Conservation (phyloP, 2,888 invertebrate species). For the Boloria euphrosyne region DNA sequence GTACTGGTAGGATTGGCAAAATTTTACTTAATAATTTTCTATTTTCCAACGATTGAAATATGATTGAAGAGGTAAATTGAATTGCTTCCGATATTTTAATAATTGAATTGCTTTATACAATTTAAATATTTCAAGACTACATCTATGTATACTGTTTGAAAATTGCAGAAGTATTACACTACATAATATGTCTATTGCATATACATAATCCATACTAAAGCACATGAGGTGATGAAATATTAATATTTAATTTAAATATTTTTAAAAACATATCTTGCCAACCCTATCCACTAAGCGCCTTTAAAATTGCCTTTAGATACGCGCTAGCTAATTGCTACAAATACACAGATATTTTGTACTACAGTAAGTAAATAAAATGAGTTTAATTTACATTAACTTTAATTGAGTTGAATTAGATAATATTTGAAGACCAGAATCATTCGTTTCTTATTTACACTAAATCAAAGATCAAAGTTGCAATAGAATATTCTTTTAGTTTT, state of each 20-base stretch:
- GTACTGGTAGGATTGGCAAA: conserved; percentile 41
- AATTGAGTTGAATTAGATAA: conserved; percentile 3
- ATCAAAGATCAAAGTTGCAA: background rate
- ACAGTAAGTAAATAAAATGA: conserved; percentile 30
- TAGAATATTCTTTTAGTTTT: too few species aligned
- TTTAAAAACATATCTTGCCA: background rate
- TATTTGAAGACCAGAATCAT: background rate
- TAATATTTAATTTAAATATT: too few species aligned
- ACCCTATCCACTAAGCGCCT: conserved; percentile 53
- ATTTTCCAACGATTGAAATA: background rate
- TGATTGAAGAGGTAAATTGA: background rate
- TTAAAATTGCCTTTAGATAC: conserved; percentile 66
- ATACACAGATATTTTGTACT: conserved; percentile 40
- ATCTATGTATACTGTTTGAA: too few species aligned
- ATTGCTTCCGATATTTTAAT: background rate
- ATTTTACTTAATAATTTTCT: background rate
- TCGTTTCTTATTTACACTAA: background rate
- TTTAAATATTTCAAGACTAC: background rate
- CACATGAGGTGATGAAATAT: too few species aligned
- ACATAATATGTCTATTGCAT: too few species aligned
- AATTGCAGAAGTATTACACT: too few species aligned
- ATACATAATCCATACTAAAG: too few species aligned
- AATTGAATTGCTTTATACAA: too few species aligned
- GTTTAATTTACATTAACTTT: conserved; percentile 16
- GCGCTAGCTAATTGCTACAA: conserved; percentile 56